Conservation (phyloP, 2,113 vertebrate species). For the Podilymbus podiceps region DNA sequence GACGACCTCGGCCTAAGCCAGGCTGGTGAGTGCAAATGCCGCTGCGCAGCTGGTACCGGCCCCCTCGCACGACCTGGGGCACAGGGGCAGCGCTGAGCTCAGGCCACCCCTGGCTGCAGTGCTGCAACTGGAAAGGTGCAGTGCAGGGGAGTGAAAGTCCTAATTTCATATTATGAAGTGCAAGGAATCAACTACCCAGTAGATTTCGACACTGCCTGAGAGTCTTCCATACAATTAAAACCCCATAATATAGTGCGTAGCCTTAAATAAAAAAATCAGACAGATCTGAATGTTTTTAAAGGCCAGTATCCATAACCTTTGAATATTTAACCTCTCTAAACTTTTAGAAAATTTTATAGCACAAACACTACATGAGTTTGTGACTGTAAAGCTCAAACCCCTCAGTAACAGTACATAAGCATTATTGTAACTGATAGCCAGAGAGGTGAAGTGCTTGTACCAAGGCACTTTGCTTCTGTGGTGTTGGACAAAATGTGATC, state of each 20-base stretch:
- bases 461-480: not conserved
- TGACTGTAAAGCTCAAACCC: not conserved
- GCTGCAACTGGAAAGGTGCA: not conserved
- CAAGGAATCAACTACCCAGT: not conserved
- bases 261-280: not conserved
- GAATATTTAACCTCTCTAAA: not conserved
- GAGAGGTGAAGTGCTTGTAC: not conserved
- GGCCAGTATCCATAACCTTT: not conserved
- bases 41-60: too few species aligned
- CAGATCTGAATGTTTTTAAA: not conserved
- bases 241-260: fast-evolving
- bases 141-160: not conserved
- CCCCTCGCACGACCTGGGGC: not conserved
- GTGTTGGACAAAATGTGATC: not conserved
- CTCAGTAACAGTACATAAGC: not conserved
- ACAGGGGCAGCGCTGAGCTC: not conserved
- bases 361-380: fast-evolving
- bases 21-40: not conserved
- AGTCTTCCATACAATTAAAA: not conserved
- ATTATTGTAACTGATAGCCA: not conserved
- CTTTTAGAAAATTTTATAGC: not conserved
- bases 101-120: not conserved
- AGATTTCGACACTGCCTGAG: not conserved
- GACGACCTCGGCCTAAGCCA: not conserved
- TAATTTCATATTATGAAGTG: not conserved